Conservation (phyloP, 2,113 vertebrate species). For the Lampris megalopsis region DNA sequence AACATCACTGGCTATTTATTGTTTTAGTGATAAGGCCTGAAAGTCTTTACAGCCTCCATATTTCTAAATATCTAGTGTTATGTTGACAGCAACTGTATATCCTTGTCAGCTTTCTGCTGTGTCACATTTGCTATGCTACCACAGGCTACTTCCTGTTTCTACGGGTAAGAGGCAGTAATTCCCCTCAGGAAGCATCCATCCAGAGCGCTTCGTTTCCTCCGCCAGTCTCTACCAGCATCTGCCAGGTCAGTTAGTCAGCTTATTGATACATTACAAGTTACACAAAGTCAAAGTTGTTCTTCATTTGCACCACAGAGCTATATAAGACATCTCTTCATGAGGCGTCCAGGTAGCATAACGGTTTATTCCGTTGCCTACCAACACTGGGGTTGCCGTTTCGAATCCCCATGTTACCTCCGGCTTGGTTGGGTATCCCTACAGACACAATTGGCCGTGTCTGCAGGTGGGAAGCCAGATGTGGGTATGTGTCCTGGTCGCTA, state of each 20-base stretch:
- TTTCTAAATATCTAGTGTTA: background rate
- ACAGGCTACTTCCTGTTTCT: conserved; percentile 89
- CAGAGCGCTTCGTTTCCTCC: conserved; percentile 82
- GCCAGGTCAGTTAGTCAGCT: conserved; percentile 79
- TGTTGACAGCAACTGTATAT: conserved; percentile 1
- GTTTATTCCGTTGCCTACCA: no score
- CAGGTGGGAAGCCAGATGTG: no score
- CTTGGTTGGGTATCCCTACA: no score
- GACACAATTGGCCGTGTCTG: no score
- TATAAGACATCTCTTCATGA: no score
- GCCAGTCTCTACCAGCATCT: conserved; percentile 72
- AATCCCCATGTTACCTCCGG: no score
- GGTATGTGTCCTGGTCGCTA: no score
- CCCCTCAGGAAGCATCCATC: conserved; percentile 66
- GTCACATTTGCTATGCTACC: conserved; percentile 31
- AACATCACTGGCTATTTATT: background rate
- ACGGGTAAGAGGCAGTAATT: conserved; percentile 71
- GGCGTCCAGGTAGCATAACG: no score
- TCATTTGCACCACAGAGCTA: no score
- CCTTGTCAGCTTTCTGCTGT: conserved; percentile 10
- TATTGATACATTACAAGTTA: conserved; percentile 3
- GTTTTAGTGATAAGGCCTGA: background rate
- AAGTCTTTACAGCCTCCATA: background rate
- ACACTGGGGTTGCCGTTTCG: no score
- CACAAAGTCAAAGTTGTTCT: background rate